Conservation (phyloP, 2,888 invertebrate genomes). For the Imbricaverruca yamaguchii region DNA sequence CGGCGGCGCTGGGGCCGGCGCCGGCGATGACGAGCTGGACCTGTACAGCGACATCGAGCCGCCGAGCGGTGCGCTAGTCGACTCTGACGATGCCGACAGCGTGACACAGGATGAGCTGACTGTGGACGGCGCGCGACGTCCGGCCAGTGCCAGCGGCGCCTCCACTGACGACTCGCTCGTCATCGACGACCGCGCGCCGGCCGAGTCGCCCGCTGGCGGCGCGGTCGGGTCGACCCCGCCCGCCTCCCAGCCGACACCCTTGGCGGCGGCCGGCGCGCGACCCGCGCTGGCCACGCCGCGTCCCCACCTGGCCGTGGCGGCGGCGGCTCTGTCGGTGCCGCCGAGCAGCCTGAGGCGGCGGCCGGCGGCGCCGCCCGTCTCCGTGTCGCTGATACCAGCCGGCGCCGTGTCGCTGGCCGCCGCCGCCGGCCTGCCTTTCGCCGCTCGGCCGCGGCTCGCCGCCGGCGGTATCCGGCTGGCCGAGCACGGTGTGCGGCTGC, state of each 20-base stretch:
- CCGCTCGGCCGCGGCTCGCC: neutral
- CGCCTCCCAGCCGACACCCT: too few relatives aligned
- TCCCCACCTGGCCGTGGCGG: neutral
- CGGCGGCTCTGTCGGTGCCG: neutral
- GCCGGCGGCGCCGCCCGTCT: neutral
- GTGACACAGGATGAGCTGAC: neutral
- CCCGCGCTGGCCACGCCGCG: neutral
- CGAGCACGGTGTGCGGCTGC: too few relatives aligned
- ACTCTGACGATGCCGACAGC: constrained; percentile 7
- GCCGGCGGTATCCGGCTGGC: too few relatives aligned
- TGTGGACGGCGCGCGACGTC: neutral
- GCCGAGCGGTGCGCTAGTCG: neutral
- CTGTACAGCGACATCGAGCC: constrained; percentile 21
- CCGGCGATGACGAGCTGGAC: constrained; percentile 1
- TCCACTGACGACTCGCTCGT: neutral
- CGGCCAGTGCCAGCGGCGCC: neutral
- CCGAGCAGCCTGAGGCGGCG: neutral
- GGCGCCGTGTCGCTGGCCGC: neutral
- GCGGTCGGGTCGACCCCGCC: neutral
- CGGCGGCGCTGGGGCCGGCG: neutral
- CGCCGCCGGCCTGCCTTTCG: constrained; percentile 1
- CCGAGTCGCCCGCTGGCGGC: neutral
- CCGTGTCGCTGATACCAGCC: neutral
- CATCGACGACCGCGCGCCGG: neutral
- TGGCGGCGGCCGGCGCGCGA: too few relatives aligned